Percentiles rank a stretch among this genome's conserved stretches.
These are phyloP conservation scores for Drosophila takahashii DNA, from an alignment of 1,140 invertebrate genomes.

Conservation along the genomic window DNA sequence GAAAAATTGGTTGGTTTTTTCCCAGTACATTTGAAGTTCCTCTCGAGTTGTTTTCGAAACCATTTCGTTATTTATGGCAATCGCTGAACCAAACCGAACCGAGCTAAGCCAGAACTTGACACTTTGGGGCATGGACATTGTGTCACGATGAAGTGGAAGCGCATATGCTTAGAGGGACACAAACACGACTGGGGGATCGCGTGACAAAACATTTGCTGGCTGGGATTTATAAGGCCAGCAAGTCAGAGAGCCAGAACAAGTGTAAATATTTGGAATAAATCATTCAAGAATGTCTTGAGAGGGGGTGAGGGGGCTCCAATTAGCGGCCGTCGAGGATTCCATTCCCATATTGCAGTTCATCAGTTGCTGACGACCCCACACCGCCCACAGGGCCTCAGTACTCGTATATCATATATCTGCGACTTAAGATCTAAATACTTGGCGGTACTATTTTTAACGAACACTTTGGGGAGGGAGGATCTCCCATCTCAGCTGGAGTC, in stretches of 20 bases:
- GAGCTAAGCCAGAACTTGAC: conserved; percentile 43
- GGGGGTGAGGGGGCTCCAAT: conserved; percentile 15
- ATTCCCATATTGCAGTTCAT: conserved; percentile 41
- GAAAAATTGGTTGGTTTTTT: no score
- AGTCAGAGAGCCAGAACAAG: conserved; percentile 14
- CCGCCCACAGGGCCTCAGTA: conserved; percentile 24
- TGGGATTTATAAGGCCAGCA: conserved; percentile 29
- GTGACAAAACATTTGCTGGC: conserved; percentile 49
- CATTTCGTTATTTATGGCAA: conserved; percentile 68
- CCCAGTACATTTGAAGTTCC: conserved; percentile 5
- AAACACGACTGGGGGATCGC: conserved; percentile 26
- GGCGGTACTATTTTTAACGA: conserved; percentile 68
- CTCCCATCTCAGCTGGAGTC: conserved; percentile 31
- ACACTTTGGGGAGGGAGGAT: conserved; percentile 33
- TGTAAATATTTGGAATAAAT: conserved; percentile 62
- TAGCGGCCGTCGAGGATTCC: conserved; percentile 32
- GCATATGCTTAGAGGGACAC: conserved; percentile 59
- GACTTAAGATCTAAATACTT: conserved; percentile 35
- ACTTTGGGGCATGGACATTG: conserved; percentile 31
- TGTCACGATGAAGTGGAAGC: conserved; percentile 61
- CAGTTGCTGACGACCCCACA: conserved; percentile 40
- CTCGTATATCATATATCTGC: conserved; percentile 27
- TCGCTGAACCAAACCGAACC: conserved; percentile 57
- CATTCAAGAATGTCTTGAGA: conserved; percentile 22
- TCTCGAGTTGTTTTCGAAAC: conserved; percentile 50